These are phyloP conservation scores for Bombus confusus DNA, from an alignment of 1,140 invertebrate genomes.

Conservation along the genomic window DNA sequence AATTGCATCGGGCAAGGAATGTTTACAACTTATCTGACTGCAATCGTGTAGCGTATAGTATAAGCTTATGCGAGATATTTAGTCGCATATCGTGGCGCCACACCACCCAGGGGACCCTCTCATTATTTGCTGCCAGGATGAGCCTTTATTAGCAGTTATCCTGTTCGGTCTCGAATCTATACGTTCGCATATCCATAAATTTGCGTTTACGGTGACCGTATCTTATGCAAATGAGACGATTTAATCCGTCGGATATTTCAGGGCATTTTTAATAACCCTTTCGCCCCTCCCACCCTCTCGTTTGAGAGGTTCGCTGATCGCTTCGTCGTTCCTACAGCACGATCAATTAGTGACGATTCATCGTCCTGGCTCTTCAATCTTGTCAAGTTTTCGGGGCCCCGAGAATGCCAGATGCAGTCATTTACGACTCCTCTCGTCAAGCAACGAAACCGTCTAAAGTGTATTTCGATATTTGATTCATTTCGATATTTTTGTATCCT, in stretches of 20 bases:
- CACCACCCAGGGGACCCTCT: conserved; percentile 76
- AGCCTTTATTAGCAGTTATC: conserved; percentile 81
- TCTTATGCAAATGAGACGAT: conserved; percentile 82
- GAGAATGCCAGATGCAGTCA: not conserved
- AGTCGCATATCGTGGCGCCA: conserved; percentile 75
- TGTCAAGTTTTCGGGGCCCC: conserved; percentile 24
- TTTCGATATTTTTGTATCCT: not conserved
- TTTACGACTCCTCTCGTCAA: not conserved
- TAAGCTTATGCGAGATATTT: conserved; percentile 73
- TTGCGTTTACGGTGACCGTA: conserved; percentile 80
- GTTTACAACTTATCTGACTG: conserved; percentile 72
- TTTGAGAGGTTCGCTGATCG: conserved; percentile 52
- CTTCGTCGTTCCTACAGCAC: conserved; percentile 51
- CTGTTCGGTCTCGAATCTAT: conserved; percentile 80
- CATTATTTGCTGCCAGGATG: conserved; percentile 77
- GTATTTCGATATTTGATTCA: not conserved
- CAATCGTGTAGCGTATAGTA: conserved; percentile 74
- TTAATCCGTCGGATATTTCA: conserved; percentile 79
- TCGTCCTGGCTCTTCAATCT: conserved; percentile 51
- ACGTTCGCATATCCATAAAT: conserved; percentile 81
- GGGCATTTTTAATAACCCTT: conserved; percentile 78
- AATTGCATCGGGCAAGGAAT: conserved; percentile 5
- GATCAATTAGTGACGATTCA: conserved; percentile 66
- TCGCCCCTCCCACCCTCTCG: not conserved
- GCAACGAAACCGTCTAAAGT: not conserved